Evolutionary conservation across 2,113 vertebrate species (phyloP).

Genomic region (Sceloporus tristichus): DNA sequence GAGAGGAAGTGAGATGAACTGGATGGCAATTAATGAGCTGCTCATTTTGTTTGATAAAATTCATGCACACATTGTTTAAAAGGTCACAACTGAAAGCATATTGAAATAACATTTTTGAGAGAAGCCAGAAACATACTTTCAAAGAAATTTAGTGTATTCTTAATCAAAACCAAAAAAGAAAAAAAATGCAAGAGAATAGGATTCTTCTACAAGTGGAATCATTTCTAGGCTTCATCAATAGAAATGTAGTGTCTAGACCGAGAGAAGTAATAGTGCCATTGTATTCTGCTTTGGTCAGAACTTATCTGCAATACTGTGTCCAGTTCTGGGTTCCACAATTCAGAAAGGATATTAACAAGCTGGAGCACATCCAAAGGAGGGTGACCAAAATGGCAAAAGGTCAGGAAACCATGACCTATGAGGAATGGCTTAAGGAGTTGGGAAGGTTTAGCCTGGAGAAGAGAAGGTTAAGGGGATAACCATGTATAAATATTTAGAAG

Average conservation of each 20-base stretch:
- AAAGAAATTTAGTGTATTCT: neutral
- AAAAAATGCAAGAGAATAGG: neutral
- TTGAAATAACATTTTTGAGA: slow-evolving; percentile 29
- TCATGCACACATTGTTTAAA: slow-evolving; percentile 50
- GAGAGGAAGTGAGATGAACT: neutral
- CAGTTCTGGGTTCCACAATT: too few relatives aligned
- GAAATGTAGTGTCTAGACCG: neutral
- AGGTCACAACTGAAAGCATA: slow-evolving; percentile 29
- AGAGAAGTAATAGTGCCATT: neutral
- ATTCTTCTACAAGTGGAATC: neutral
- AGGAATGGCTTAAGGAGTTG: too few relatives aligned
- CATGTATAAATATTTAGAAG: too few relatives aligned
- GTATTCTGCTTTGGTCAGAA: neutral
- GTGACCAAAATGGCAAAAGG: too few relatives aligned
- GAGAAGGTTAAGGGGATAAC: too few relatives aligned
- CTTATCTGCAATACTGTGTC: too few relatives aligned
- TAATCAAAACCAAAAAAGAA: neutral
- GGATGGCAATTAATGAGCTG: slow-evolving; percentile 44
- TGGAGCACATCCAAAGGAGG: too few relatives aligned
- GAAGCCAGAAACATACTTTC: slow-evolving; percentile 25
- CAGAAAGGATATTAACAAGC: too few relatives aligned
- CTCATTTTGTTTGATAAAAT: slow-evolving; percentile 40
- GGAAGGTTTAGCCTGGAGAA: too few relatives aligned
- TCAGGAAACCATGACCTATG: too few relatives aligned
- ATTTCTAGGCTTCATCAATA: neutral